A percentile compares a stretch with the other conserved stretches of the same genome.
Conservation (phyloP, 2,888 invertebrate genomes). For the Podabrus alpinus region DNA sequence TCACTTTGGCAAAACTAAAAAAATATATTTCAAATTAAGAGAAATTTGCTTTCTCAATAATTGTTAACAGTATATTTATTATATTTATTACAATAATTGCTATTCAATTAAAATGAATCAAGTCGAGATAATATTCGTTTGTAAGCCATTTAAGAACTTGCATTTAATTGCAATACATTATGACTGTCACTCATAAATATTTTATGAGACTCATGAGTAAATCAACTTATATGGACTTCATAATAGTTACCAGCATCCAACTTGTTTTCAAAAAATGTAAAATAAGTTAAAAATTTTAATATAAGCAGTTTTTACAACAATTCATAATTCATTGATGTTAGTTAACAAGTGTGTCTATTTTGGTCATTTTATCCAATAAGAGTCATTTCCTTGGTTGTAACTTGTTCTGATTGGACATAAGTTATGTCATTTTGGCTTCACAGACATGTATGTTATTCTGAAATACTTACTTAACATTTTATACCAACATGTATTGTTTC, state of each 20-base stretch:
- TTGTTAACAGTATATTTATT: not conserved
- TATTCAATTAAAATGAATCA: not conserved
- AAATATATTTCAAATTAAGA: not conserved
- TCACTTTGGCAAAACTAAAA: no score
- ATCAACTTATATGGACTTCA: constrained; percentile 22
- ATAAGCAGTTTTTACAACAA: constrained; percentile 21
- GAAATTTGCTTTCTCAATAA: constrained; percentile 19
- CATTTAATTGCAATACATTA: constrained; percentile 15
- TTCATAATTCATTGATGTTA: constrained; percentile 29
- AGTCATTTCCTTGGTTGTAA: constrained; percentile 13
- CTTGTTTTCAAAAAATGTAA: not conserved
- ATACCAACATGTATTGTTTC: constrained; percentile 24
- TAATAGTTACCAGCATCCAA: constrained; percentile 5
- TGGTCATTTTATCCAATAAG: constrained; percentile 29
- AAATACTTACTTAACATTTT: constrained; percentile 24
- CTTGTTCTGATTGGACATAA: constrained; percentile 18
- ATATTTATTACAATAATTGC: not conserved
- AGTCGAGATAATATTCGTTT: not conserved
- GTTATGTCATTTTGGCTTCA: constrained; percentile 19
- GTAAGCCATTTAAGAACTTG: not conserved
- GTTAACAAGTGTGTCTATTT: constrained; percentile 17
- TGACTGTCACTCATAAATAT: constrained; percentile 20
- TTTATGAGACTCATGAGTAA: constrained; percentile 18
- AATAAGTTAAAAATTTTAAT: constrained; percentile 23
- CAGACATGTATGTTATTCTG: constrained; percentile 19